Evolutionary conservation across 2,797 vertebrate genomes (phyloP).

Genomic region (Simalia tracyae): DNA sequence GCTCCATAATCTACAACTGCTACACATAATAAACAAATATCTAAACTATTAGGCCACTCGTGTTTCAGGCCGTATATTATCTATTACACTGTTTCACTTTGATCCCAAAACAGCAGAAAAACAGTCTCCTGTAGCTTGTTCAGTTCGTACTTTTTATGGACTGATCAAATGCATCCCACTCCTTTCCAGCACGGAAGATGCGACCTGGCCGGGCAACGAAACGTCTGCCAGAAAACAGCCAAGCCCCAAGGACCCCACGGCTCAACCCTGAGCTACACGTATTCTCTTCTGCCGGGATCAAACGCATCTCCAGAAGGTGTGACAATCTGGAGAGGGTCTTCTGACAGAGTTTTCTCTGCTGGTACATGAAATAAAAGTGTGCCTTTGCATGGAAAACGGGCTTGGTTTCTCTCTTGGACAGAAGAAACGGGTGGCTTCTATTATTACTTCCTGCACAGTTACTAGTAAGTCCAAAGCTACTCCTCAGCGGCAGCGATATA

Average conservation of each 20-base stretch:
- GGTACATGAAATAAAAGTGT: background rate
- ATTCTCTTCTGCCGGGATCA: background rate
- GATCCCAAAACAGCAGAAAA: background rate
- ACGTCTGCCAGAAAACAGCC: too few species aligned
- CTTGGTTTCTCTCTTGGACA: background rate
- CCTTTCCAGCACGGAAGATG: too few species aligned
- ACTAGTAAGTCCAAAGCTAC: background rate
- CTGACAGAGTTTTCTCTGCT: background rate
- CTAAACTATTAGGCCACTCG: background rate
- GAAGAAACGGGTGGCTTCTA: background rate
- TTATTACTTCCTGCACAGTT: background rate
- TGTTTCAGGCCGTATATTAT: background rate
- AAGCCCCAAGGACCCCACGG: too few species aligned
- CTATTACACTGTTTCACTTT: background rate
- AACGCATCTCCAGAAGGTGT: background rate
- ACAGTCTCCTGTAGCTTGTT: background rate
- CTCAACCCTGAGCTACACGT: too few species aligned
- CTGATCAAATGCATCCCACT: background rate
- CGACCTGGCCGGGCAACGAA: too few species aligned
- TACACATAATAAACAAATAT: too few species aligned
- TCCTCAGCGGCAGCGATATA: background rate
- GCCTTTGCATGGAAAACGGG: background rate
- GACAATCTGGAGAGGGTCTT: background rate
- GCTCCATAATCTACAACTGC: too few species aligned
- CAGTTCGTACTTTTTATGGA: background rate